A percentile compares a stretch with the other conserved stretches of the same genome.
Conservation (phyloP, 2,888 invertebrate species). For the Pasiphila rectangulata region DNA sequence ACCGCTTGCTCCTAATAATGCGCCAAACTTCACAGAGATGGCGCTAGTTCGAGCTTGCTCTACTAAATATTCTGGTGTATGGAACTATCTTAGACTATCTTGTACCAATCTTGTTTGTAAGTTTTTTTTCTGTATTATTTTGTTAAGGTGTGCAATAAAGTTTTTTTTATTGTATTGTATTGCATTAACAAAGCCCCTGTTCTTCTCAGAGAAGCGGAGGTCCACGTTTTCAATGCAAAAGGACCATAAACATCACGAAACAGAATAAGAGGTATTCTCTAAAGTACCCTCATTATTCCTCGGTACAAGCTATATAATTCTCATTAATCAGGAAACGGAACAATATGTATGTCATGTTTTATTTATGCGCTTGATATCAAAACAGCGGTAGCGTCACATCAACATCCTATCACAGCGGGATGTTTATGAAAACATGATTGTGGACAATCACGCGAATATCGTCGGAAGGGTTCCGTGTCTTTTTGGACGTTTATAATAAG, state of each 20-base stretch:
- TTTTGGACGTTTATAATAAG: background rate
- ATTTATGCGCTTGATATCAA: conserved; percentile 23
- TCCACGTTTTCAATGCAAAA: too few species aligned
- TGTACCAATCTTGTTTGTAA: too few species aligned
- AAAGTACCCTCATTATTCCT: background rate
- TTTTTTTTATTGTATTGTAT: too few species aligned
- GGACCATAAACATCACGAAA: background rate
- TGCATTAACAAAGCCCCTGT: too few species aligned
- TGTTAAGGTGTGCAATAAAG: too few species aligned
- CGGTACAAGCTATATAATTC: background rate
- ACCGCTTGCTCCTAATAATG: conserved; percentile 3
- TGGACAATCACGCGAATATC: conserved; percentile 2
- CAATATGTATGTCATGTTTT: conserved; percentile 15
- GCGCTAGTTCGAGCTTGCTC: conserved; percentile 13
- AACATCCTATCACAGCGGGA: conserved; percentile 29
- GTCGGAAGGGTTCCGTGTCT: conserved; percentile 1
- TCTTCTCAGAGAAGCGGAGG: too few species aligned
- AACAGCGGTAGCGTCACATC: conserved; percentile 23
- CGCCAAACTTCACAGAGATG: conserved; percentile 22
- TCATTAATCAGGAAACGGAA: conserved; percentile 23
- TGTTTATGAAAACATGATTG: conserved; percentile 29
- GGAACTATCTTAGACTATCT: too few species aligned
- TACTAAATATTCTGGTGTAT: too few species aligned
- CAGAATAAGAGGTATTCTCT: background rate
- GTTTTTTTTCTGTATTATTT: too few species aligned